Conservation (phyloP, 2,888 invertebrate genomes). For the Tetanocera ferruginea region DNA sequence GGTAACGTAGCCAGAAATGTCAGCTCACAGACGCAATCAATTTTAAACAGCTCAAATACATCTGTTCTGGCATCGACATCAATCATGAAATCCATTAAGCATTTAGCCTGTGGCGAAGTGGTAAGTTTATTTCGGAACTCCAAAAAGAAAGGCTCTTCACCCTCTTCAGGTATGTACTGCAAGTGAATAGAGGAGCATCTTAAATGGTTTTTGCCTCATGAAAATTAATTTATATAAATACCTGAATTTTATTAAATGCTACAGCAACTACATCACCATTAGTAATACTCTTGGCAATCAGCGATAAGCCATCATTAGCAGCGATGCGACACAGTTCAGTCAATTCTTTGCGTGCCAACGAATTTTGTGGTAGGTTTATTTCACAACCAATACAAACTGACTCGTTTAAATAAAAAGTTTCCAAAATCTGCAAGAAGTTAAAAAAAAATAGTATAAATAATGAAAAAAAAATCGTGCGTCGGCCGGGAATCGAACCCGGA, state of each 20-base stretch:
- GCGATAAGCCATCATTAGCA: conserved; percentile 76
- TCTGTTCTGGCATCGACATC: conserved; percentile 74
- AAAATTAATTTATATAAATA: conserved; percentile 50
- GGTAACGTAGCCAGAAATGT: conserved; percentile 77
- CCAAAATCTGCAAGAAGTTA: conserved; percentile 70
- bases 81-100: conserved; percentile 77
- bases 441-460: conserved; percentile 54
- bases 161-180: conserved; percentile 57
- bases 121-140: conserved; percentile 69
- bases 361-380: conserved; percentile 72
- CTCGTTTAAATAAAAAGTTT: conserved; percentile 75
- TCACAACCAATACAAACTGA: conserved; percentile 74
- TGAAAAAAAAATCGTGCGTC: conserved; percentile 59
- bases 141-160: conserved; percentile 61
- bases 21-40: conserved; percentile 76
- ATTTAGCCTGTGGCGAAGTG: conserved; percentile 73
- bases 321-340: conserved; percentile 74
- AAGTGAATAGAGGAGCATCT: neutral
- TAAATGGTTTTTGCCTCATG: neutral
- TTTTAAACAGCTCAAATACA: conserved; percentile 75
- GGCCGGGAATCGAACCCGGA: conserved; percentile 71
- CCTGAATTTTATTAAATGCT: conserved; percentile 80
- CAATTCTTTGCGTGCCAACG: conserved; percentile 73
- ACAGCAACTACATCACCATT: conserved; percentile 74
- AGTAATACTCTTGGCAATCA: conserved; percentile 74